Evolutionary conservation across 1,140 invertebrate genomes (phyloP), one percentile per base, ranked within the genome.

Genomic region (Drosophila ambigua): DNA sequence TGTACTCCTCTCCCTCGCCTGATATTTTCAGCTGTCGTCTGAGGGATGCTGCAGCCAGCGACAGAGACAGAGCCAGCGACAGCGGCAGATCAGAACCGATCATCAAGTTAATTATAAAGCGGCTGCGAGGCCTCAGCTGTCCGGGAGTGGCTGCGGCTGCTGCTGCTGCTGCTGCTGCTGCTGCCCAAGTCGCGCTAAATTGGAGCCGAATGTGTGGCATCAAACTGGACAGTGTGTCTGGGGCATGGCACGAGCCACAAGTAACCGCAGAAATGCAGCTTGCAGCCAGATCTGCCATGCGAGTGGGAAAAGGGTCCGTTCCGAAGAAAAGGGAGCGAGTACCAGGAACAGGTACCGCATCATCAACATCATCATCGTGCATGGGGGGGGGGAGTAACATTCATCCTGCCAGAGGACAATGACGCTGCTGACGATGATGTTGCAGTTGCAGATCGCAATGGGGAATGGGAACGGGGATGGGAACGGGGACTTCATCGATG

Each of bases 221-320:
- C 16, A 43, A 31, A 28, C 23, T 62, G 31, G 31, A 23, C 44
- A 23, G 11, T 15, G n/a, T 15, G n/a, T 43, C 31, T 28, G 54
- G 15, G 35, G 46, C 15, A 13, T n/a, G 64, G 64, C 66, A 69
- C 66, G 64, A 69, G 20, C 20, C 23, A 13, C 11, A 69, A 43
- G 35, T 58, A 71, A 71, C 67, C 67, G 67, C 67, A 71, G 67
- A 71, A 71, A 69, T 71, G 67, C 67, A 71, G 67, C 67, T 71
- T 71, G 67, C 67, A 71, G 39, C 35, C 45, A 9, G 31, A 31
- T 8, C 8, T n/a, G 9, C 16, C 20, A n/a, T 24, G 13, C 7
- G 26, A 28, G 52, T 45, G 23, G 49, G 15, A 26, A 16, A 11
- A 28, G 7, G 23, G 24, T 15, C 48, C 24, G 9, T 5, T 7